These are phyloP conservation scores for Ostrea edulis DNA, from an alignment of 1,140 invertebrate species.

Conservation along the genomic window DNA sequence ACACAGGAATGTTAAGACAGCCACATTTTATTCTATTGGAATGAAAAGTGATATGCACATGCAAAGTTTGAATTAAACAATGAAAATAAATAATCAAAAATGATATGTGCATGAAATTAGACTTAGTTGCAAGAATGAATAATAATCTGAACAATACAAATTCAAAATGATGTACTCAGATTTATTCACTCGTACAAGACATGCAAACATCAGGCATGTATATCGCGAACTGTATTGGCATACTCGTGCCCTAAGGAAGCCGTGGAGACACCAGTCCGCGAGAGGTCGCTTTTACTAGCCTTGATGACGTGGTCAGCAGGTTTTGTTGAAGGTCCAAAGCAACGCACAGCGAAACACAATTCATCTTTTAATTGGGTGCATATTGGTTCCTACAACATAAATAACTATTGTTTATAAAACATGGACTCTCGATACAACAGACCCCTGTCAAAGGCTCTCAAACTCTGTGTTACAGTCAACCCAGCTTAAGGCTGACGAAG, in stretches of 20 bases:
- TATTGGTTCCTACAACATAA: slow-evolving; percentile 87
- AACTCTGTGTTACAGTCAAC: too few species aligned
- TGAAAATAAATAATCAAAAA: background rate
- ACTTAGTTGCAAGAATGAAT: background rate
- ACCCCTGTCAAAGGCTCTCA: too few species aligned
- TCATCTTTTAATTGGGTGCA: slow-evolving; percentile 98
- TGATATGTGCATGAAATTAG: background rate
- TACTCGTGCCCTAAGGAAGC: slow-evolving; percentile 57
- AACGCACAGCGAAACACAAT: slow-evolving; percentile 93
- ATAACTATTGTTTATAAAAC: too few species aligned
- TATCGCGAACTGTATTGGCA: background rate
- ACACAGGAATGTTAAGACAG: background rate
- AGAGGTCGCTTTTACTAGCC: slow-evolving; percentile 62
- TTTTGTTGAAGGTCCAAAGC: slow-evolving; percentile 85
- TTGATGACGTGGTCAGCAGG: slow-evolving; percentile 61
- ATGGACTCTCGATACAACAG: too few species aligned
- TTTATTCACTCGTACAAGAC: too few species aligned
- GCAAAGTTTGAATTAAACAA: background rate
- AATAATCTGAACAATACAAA: too few species aligned
- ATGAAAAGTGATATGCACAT: background rate
- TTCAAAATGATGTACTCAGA: too few species aligned
- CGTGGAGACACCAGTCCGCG: slow-evolving; percentile 72
- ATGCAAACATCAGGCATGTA: background rate
- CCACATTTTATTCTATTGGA: background rate
- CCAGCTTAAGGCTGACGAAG: too few species aligned